These are phyloP conservation scores for Didymodactylos carnosus DNA, from an alignment of 2,888 invertebrate species.

Conservation along the genomic window DNA sequence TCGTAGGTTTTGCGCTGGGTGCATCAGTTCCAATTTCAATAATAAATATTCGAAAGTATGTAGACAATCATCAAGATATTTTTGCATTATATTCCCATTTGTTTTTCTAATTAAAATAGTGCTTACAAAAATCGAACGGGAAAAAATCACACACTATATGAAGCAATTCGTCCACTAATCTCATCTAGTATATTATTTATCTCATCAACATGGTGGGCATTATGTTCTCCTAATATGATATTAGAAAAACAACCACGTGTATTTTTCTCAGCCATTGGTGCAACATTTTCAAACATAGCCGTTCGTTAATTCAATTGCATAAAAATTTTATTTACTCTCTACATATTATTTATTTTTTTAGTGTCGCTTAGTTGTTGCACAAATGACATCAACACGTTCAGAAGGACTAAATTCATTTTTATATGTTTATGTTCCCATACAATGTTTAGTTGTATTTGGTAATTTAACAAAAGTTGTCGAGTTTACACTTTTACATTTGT, in stretches of 20 bases:
- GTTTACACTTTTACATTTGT: neutral
- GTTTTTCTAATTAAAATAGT: too few relatives aligned
- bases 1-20: neutral
- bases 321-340: neutral
- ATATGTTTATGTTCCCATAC: neutral
- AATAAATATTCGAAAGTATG: neutral
- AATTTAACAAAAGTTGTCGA: neutral
- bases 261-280: conserved; percentile 66
- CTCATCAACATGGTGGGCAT: conserved; percentile 59
- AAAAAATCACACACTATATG: conserved; percentile 52
- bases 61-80: too few relatives aligned
- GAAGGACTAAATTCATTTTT: conserved; percentile 53
- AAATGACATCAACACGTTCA: conserved; percentile 83
- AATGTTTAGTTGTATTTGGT: neutral
- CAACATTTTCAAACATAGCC: conserved; percentile 85
- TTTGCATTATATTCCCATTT: too few relatives aligned
- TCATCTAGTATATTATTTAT: conserved; percentile 54
- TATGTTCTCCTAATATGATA: conserved; percentile 52
- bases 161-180: conserved; percentile 67
- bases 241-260: conserved; percentile 60
- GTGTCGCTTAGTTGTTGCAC: conserved; percentile 87
- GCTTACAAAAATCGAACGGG: conserved; percentile 59
- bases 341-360: conserved; percentile 35
- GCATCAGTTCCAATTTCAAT: neutral
- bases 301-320: conserved; percentile 42